Percentiles rank a stretch among this genome's conserved stretches.
phyloP scores from a whole-genome alignment of 2,888 invertebrate species.

The Heliconius sara region DNA sequence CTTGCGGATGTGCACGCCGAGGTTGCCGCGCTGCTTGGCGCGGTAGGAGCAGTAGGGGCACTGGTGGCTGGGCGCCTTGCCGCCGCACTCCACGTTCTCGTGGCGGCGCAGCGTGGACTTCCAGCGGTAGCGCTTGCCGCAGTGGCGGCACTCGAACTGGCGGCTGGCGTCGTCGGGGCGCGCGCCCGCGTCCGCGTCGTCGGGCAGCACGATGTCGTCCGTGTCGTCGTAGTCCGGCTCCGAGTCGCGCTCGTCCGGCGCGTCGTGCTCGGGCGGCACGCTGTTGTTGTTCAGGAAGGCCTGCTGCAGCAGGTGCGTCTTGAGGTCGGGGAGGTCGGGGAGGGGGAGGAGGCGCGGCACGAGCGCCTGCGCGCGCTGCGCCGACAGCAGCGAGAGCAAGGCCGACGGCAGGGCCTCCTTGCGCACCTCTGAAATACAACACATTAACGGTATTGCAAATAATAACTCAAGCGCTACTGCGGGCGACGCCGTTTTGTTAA shows the following conservation, averaged over 20 bases:
- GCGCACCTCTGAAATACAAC: constrained; percentile 78
- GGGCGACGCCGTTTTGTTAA: constrained; percentile 75
- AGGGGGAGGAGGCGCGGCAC: constrained; percentile 58
- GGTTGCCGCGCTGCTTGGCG: constrained; percentile 92
- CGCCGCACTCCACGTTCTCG: constrained; percentile 93
- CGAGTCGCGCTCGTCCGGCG: constrained; percentile 73
- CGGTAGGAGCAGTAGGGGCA: constrained; percentile 91
- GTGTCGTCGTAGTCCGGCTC: constrained; percentile 78
- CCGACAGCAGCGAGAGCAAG: constrained; percentile 78
- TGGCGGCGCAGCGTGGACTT: constrained; percentile 92
- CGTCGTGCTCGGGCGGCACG: constrained; percentile 50
- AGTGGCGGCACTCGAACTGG: constrained; percentile 91
- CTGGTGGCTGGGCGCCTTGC: constrained; percentile 91
- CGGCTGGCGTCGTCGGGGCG: constrained; percentile 81
- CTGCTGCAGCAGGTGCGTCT: constrained; percentile 70
- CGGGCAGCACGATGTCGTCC: constrained; percentile 80
- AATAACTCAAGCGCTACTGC: constrained; percentile 76
- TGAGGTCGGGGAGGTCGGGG: constrained; percentile 66
- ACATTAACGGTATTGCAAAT: constrained; percentile 79
- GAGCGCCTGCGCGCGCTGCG: constrained; percentile 65
- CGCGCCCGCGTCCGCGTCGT: constrained; percentile 62
- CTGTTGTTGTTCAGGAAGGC: constrained; percentile 75
- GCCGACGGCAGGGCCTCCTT: constrained; percentile 74
- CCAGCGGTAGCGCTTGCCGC: constrained; percentile 94
- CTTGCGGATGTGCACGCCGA: constrained; percentile 91